Percentiles rank a stretch among this genome's conserved stretches.
Conservation (phyloP, 2,113 vertebrate species). For the Litocranius walleri region DNA sequence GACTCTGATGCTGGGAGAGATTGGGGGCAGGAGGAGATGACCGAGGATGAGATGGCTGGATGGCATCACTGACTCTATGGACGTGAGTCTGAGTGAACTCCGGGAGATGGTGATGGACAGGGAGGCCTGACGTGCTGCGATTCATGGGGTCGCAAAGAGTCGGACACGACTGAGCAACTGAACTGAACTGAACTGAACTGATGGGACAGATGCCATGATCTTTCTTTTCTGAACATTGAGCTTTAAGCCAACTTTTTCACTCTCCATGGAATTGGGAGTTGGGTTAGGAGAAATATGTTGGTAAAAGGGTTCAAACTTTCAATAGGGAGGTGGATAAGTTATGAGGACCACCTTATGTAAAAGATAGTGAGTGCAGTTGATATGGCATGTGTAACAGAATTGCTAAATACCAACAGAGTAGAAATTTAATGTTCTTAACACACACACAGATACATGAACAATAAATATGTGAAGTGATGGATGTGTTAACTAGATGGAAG, state of each 20-base stretch:
- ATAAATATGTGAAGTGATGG: background rate
- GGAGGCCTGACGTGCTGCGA: too few species aligned
- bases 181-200: background rate
- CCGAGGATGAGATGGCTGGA: too few species aligned
- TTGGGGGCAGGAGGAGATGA: too few species aligned
- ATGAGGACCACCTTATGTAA: background rate
- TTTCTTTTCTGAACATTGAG: background rate
- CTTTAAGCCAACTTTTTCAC: background rate
- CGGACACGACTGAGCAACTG: too few species aligned
- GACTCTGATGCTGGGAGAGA: too few species aligned
- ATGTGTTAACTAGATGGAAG: background rate
- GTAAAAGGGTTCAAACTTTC: background rate
- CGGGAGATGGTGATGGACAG: too few species aligned
- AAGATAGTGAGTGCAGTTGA: background rate
- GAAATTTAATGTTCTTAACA: background rate
- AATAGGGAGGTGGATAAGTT: background rate
- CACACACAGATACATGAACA: background rate
- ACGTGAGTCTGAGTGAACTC: too few species aligned
- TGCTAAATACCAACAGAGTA: background rate
- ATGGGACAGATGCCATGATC: background rate
- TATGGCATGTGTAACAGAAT: background rate
- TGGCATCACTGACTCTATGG: too few species aligned
- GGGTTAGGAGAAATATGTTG: background rate
- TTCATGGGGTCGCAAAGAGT: too few species aligned
- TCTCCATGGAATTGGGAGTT: background rate